These are phyloP conservation scores for Trachelus iudaicus DNA, from an alignment of 2,888 invertebrate species.

Conservation along the genomic window DNA sequence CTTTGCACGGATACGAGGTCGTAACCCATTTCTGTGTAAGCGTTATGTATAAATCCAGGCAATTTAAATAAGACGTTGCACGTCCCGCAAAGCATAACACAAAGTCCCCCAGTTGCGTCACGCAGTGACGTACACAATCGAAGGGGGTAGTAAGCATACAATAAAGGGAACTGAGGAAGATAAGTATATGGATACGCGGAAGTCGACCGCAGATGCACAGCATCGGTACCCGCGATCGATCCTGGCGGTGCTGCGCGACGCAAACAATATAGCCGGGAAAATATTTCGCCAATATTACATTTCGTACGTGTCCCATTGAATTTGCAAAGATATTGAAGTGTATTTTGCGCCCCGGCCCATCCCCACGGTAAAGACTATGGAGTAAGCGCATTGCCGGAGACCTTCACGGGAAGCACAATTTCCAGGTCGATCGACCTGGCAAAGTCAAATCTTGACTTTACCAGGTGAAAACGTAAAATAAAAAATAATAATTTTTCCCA, in stretches of 20 bases:
- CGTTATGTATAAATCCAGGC: neutral
- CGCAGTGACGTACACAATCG: neutral
- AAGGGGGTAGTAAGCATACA: neutral
- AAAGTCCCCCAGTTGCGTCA: neutral
- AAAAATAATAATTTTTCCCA: neutral
- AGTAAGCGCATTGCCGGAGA: conserved; percentile 16
- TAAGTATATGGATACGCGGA: neutral
- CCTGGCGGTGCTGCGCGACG: conserved; percentile 1
- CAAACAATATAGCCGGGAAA: conserved; percentile 42
- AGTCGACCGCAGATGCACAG: neutral
- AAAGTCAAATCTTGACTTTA: neutral
- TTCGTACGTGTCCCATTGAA: conserved; percentile 48
- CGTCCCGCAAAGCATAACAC: neutral
- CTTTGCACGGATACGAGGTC: neutral
- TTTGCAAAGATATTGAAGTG: conserved; percentile 49
- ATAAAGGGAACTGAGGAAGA: neutral
- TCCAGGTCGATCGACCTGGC: neutral
- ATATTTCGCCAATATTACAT: conserved; percentile 46
- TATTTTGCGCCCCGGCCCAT: conserved; percentile 18
- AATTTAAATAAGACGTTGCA: neutral
- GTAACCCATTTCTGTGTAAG: neutral
- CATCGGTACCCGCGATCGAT: neutral
- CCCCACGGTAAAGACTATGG: conserved; percentile 26
- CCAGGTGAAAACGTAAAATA: neutral
- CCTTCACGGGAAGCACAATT: neutral